Base-by-base conservation (phyloP, 1,140 invertebrate genomes). In the Nasonia longicornis region DNA sequence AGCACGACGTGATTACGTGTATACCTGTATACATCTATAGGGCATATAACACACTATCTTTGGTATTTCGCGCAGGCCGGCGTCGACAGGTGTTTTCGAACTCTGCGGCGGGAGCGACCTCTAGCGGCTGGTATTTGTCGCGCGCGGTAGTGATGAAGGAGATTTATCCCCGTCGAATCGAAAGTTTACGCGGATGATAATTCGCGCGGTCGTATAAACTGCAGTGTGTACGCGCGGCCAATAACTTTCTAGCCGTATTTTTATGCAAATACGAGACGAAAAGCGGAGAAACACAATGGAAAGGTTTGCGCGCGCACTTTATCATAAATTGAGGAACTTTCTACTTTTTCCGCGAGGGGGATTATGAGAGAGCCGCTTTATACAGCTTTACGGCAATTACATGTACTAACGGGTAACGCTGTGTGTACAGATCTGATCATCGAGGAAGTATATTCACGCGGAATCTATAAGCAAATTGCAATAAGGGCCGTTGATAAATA, bases 211-310 rank as follows among this genome's bases (percentile, higher is more conserved):
- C 26, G 22, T 1, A 35, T 58, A 26, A 26, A 58, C 16, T 42
- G 38, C 38, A 42, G 20, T 58, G 6, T 4, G 52, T 11, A 11
- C 2, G 45, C 16, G 38, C 52, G 20, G 52, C 52, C 52, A n/a
- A 58, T 6, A 63, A 75, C 73, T 75, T 75, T 75, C 73, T 75
- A 75, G 26, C 73, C 20, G 26, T 35, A 35, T 75, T 75, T 63
- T 35, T 63, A 35, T 42, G 14, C 3, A 14, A 63, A 52, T 20
- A 20, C 10, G 52, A 75, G 48, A 22, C 52, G 73, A 63, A 75
- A 58, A 58, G 16, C 52, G 52, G 20, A 58, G 52, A 58, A 58
- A 75, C 14, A 75, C 73, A 75, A 75, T 75, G 11, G 73, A 75
- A 29, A 63, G 8, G 52, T 63, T 75, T 58, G 63, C 52, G 3